Base-by-base conservation (phyloP, 2,888 invertebrate genomes). In the Philonicus albiceps region DNA sequence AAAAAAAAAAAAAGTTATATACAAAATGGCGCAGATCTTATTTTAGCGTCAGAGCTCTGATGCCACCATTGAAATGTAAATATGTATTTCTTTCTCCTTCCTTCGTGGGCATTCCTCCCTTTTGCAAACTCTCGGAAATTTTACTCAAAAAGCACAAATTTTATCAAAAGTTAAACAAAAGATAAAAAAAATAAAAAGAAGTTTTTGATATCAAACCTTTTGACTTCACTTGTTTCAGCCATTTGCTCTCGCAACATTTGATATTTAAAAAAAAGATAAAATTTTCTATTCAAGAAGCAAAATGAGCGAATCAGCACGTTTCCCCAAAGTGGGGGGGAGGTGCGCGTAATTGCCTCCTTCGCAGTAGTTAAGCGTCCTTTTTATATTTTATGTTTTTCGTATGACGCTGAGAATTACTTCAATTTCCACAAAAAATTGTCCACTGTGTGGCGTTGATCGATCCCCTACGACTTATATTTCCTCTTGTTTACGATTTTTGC, bases 201-300 rank as follows among this genome's bases (percentile, higher is more conserved):
- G 1, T 19, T 80, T 43, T 80, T 80, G 8, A 80, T 80, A 80
- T 40, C 80, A 80, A 80, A 80, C 80, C 80, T 80, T 80, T 80
- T 53, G 27, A 80, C 49, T 80, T 80, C 80, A 80, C 80, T 80
- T 13, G 80, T 19, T 30, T 80, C 49, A 19, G 80, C 80, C 80
- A 80, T 78, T 80, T 80, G 19, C 19, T 49, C 49, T 80, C 37
- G 80, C n/a, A 40, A 40, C 76, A 40, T 37, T 40, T 40, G 19
- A 40, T 19, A 75, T 19, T 75, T 31, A 13, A 49, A 0, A 43
- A 16, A 43, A n/a, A 49, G 4, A 53, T 19, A n/a, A 19, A 7
- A 19, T 7, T 53, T 7, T 64, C 64, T 64, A 27, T 22, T 64
- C 27, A 27, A 55, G 64, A 27, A 64, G 3, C 11, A 75, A 76